Evolutionary conservation across 2,888 invertebrate species (phyloP), one percentile per base, ranked within the genome.

Genomic region (Cecidostiba fungosa): DNA sequence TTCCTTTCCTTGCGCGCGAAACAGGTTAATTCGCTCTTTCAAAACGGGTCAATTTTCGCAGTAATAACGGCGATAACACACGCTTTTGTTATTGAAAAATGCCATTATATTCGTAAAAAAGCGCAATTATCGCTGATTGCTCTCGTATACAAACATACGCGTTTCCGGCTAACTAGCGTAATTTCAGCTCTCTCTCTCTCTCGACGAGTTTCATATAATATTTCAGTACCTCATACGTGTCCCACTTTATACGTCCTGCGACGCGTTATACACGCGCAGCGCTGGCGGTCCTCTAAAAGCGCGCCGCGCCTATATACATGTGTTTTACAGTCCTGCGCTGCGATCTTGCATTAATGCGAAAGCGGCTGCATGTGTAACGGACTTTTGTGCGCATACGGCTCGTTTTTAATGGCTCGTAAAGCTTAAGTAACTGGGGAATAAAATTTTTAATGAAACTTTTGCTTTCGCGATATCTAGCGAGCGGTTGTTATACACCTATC

Each of bases 321-420:
- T 16, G 77, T 62, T 43, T 74, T 74, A 47, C 26, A 74, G 29
- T 29, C 47, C 1, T 50, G 39, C 54, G 62, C 32, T 36, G 62
- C 32, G n/a, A 59, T 77, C 39, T 36, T 77, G 62, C 62, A 62
- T 77, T 77, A 77, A 77, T 62, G 59, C 39, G 32, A 6, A n/a
- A 2, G 23, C 59, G 62, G 32, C 2, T 23, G 23, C 6, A 23
- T 59, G 23, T 59, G 59, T 59, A n/a, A 14, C 54, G 54, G 19
- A n/a, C 1, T 19, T n/a, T 3, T 54, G 23, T 29, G 66, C 29
- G 29, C 14, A 3, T n/a, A 54, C 16, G 29, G 62, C 16, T 36
- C 23, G 39, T 62, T 77, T 76, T 77, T 62, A 77, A 62, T 77
- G 62, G 77, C 59, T 39, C 77, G 77, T 77, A 77, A 77, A 77